Evolutionary conservation across 1,140 invertebrate genomes (phyloP).

Genomic region (Plutomurus gul): DNA sequence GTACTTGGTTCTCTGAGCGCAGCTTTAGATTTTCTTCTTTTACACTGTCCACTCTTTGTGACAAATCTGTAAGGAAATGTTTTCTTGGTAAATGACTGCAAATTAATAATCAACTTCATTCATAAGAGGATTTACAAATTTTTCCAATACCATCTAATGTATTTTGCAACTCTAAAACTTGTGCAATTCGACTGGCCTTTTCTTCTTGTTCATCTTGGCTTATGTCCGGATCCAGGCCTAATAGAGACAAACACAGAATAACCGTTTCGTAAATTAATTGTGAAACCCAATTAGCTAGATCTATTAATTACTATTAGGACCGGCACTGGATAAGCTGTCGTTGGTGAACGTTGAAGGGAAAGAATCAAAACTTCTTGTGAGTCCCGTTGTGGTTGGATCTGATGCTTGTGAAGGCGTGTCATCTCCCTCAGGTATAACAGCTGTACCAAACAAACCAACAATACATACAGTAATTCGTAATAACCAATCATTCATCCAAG

Average conservation of each 20-base stretch:
- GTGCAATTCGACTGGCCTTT: slow-evolving; percentile 93
- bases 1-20: slow-evolving; percentile 93
- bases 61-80: slow-evolving; percentile 85
- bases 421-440: slow-evolving; percentile 6
- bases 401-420: slow-evolving; percentile 27
- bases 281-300: background rate
- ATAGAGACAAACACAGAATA: slow-evolving; percentile 16
- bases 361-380: slow-evolving; percentile 77
- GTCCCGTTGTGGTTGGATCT: slow-evolving; percentile 30
- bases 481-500: no score
- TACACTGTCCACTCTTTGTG: slow-evolving; percentile 94
- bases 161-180: slow-evolving; percentile 97
- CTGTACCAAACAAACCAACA: background rate
- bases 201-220: slow-evolving; percentile 86
- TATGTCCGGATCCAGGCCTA: slow-evolving; percentile 71
- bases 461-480: no score
- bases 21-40: slow-evolving; percentile 99
- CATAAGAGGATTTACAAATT: no score
- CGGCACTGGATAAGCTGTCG: slow-evolving; percentile 72
- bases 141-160: slow-evolving; percentile 85
- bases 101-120: no score
- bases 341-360: slow-evolving; percentile 88
- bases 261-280: slow-evolving; percentile 1
- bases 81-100: no score
- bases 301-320: slow-evolving; percentile 54